Evolutionary conservation across 1,140 invertebrate genomes (phyloP).

Genomic region (Trachymyrmex cornetzi): DNA sequence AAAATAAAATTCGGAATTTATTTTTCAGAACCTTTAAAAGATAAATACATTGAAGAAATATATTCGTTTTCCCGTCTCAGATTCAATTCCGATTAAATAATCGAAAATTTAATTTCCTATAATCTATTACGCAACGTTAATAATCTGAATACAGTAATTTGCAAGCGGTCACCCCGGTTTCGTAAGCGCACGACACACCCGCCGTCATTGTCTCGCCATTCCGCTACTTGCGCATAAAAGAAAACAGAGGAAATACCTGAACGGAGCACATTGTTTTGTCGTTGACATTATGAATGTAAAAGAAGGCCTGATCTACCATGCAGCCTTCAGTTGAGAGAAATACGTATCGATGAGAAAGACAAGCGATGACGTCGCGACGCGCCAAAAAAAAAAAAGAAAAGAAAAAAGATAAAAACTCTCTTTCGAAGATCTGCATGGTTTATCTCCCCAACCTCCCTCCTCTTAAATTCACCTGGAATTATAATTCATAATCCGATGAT

Average conservation of each 20-base stretch:
- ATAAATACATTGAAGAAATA: background rate
- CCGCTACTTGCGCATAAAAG: conserved; percentile 60
- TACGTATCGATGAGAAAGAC: conserved; percentile 31
- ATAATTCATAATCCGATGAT: conserved; percentile 7
- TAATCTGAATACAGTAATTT: conserved; percentile 4
- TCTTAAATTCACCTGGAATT: conserved; percentile 16
- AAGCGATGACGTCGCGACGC: conserved; percentile 13
- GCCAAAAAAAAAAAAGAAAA: background rate
- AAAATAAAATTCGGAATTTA: background rate
- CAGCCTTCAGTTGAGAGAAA: conserved; percentile 80
- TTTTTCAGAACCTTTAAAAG: background rate
- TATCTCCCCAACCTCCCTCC: background rate
- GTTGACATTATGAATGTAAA: conserved; percentile 71
- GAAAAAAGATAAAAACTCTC: conserved; percentile 36
- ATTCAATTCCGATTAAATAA: background rate
- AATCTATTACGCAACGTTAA: background rate
- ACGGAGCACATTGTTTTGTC: conserved; percentile 57
- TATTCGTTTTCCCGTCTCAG: background rate
- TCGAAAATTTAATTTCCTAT: background rate
- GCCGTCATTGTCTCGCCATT: conserved; percentile 11
- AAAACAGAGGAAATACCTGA: conserved; percentile 58
- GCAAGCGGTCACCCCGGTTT: conserved; percentile 48
- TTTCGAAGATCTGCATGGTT: conserved; percentile 54
- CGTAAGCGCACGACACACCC: conserved; percentile 12
- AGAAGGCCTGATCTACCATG: conserved; percentile 82